phyloP scores from a whole-genome alignment of 1,140 invertebrate species.

The Aphelenchoides fujianensis region DNA sequence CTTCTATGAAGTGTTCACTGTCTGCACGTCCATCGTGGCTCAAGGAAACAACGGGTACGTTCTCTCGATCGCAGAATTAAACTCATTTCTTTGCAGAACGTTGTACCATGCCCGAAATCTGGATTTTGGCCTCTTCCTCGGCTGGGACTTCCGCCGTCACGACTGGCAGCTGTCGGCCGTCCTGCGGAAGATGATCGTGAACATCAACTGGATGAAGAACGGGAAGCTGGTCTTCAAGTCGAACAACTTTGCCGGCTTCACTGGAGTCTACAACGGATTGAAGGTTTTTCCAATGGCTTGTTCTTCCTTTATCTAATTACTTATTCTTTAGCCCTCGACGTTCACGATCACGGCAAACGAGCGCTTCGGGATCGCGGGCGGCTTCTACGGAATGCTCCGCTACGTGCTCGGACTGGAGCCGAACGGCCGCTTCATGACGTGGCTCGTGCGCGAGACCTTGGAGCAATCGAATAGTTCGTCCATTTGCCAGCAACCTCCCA shows the following conservation, averaged over 20 bases:
- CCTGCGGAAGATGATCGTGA: conserved; percentile 66
- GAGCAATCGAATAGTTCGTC: conserved; percentile 38
- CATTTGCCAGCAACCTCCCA: neutral
- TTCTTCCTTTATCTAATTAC: no score
- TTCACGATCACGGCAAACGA: conserved; percentile 68
- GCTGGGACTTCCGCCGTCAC: conserved; percentile 63
- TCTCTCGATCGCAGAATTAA: conserved; percentile 9
- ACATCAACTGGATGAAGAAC: conserved; percentile 65
- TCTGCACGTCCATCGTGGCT: conserved; percentile 69
- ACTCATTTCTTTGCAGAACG: conserved; percentile 55
- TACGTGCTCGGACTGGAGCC: conserved; percentile 65
- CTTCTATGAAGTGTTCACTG: conserved; percentile 69
- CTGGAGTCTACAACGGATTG: conserved; percentile 69
- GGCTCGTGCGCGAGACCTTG: conserved; percentile 64
- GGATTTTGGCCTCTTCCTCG: conserved; percentile 69
- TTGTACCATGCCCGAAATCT: conserved; percentile 68
- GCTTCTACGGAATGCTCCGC: conserved; percentile 63
- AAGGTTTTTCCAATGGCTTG: no score
- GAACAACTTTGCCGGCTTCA: conserved; percentile 68
- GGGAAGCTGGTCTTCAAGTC: conserved; percentile 66
- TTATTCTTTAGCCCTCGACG: conserved; percentile 63
- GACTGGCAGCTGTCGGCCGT: conserved; percentile 67
- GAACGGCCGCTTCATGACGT: conserved; percentile 67
- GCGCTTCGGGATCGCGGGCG: conserved; percentile 67
- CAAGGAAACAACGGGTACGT: conserved; percentile 63